Base-by-base conservation (phyloP, 2,888 invertebrate genomes). In the Nycteola revayana region DNA sequence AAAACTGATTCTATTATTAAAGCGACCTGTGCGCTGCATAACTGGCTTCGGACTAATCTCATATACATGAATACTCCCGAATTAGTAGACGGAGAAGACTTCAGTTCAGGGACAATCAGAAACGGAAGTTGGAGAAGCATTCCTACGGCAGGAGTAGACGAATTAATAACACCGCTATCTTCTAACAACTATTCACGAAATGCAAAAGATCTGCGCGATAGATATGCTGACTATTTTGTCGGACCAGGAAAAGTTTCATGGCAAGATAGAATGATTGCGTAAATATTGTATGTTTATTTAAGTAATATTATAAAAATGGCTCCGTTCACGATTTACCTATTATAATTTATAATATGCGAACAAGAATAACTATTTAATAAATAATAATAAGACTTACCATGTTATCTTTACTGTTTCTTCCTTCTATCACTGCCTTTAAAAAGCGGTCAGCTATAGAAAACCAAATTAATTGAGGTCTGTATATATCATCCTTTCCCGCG, bases 111-210 rank as follows among this genome's bases (percentile, higher is more conserved):
- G 24, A 49, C 51, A 50, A 52, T 47, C 53, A 49, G 34, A 46
- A 32, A 49, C 25, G 47, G 49, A 50, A 52, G 43, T 51, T 49
- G 49, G 46, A 49, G 48, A 51, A 49, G 42, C 40, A 46, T 41
- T 41, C 41, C 43, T 42, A 40, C 42, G 43, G 42, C 28, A 50
- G 48, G 50, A 53, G 42, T 51, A 50, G 42, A 31, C 41, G 46
- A 51, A 50, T 39, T 47, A 53, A 53, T 29, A 40, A 50, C 45
- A 50, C 42, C 42, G 42, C 30, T 55, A 33, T 53, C 52, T 53
- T 53, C 50, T 49, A 51, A n/a, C n/a, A n/a, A 36, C 38, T 53
- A 53, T 49, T 51, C 48, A 42, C 49, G 51, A 51, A 53, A 53
- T 50, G 42, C 49, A 34, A 46, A 46, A 49, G 43, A 43, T 43